Base-by-base conservation (phyloP, 2,797 vertebrate species). In the Dipus sagitta region DNA sequence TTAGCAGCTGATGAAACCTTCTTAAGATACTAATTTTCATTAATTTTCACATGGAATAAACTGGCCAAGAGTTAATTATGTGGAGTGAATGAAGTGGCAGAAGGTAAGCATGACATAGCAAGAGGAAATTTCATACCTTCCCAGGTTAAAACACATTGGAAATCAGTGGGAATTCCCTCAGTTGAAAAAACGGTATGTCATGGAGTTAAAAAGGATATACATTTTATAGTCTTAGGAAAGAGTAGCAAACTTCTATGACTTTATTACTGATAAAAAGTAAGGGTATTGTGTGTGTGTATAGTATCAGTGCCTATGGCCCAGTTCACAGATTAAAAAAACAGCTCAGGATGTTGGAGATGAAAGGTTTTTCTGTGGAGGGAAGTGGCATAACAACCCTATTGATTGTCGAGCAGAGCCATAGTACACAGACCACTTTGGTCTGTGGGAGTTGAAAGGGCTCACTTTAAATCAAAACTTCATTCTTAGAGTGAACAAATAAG, bases 381-480 rank as follows among this genome's bases (percentile, higher is more conserved):
- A 81, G 54, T 74, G 12, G 26, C 7, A 67, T 58, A 64, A 60
- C 2, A 47, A n/a, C 77, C 42, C 15, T 71, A 21, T 12, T 84
- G 84, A 90, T 28, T 78, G 47, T 24, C 65, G 18, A 32, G 26
- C 64, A 28, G 32, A 90, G 94, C n/a, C 23, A 2, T 58, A 24
- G 10, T 28, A 18, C 10, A 58, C 30, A 67, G n/a, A 65, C 68
- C 62, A 42, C 70, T 92, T 81, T 82, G 42, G 23, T 88, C 84
- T 74, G 28, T 78, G 62, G 10, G 4, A 86, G 38, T 84, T 94
- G 26, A 83, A 87, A 96, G 30, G 52, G 34, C 24, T 94, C 15
- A 54, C 14, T 92, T 75, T 75, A 82, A 95, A 91, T 68, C 77
- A 93, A 91, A 89, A 86, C 34, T 72, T 92, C n/a, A 75, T 91